phyloP scores from a whole-genome alignment of 1,140 invertebrate species.

The Aphelenchoides avenae region DNA sequence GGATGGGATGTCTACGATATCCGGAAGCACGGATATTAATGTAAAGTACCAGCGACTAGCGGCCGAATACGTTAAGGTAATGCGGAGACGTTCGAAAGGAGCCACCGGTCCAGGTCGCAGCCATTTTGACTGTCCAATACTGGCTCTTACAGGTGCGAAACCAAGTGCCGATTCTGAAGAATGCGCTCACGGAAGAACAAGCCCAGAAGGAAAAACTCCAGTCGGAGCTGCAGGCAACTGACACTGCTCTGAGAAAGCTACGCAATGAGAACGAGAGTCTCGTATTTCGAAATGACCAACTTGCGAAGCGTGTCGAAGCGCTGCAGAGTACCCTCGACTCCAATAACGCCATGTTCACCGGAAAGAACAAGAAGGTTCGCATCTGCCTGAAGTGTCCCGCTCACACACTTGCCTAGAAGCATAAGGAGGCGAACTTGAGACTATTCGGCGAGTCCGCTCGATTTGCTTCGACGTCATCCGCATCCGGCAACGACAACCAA shows the following conservation, averaged over 20 bases:
- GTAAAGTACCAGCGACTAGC: conserved; percentile 40
- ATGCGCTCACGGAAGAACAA: conserved; percentile 37
- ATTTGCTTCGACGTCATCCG: conserved; percentile 8
- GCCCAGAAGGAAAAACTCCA: conserved; percentile 11
- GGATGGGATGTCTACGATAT: conserved; percentile 30
- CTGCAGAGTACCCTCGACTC: conserved; percentile 34
- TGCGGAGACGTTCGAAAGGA: no score
- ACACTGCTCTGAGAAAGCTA: conserved; percentile 35
- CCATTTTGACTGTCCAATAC: not conserved
- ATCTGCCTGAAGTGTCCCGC: not conserved
- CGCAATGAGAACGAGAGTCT: conserved; percentile 44
- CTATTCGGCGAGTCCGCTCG: conserved; percentile 38
- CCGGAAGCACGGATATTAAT: conserved; percentile 31
- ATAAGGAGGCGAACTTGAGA: conserved; percentile 43
- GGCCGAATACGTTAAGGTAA: conserved; percentile 36
- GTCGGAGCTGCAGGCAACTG: conserved; percentile 16
- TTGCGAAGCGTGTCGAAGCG: conserved; percentile 45
- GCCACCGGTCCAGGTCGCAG: no score
- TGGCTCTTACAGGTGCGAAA: conserved; percentile 25
- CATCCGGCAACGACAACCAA: conserved; percentile 17
- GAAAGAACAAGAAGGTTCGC: conserved; percentile 37
- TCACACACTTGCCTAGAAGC: conserved; percentile 26
- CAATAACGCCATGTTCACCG: conserved; percentile 26
- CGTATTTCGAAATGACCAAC: conserved; percentile 44
- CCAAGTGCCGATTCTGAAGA: conserved; percentile 38